A percentile compares a stretch with the other conserved stretches of the same genome.
Conservation (phyloP, 1,140 invertebrate genomes). For the Trialeurodes vaporariorum region DNA sequence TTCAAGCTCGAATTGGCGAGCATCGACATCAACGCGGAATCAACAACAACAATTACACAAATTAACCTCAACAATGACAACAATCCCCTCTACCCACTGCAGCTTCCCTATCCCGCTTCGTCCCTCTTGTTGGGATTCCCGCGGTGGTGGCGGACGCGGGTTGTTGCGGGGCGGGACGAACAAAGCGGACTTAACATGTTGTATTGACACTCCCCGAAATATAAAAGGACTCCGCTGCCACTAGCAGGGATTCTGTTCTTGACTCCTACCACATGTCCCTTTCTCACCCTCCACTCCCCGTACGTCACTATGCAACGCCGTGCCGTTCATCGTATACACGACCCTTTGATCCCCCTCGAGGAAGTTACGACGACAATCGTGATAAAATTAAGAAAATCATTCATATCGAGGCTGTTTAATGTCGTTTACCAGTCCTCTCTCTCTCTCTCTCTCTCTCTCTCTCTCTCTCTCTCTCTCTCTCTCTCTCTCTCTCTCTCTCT, state of each 20-base stretch:
- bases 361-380: not conserved
- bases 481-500: no score
- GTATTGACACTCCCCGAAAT: not conserved
- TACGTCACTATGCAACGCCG: not conserved
- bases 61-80: not conserved
- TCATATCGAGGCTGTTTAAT: not conserved
- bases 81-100: no score
- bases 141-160: not conserved
- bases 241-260: not conserved
- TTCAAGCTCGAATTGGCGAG: not conserved
- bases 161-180: not conserved
- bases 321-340: not conserved
- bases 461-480: no score
- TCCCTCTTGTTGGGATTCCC: no score
- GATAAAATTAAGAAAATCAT: slow-evolving; percentile 1
- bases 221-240: not conserved
- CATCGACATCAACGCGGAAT: no score
- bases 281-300: not conserved
- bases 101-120: no score
- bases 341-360: not conserved
- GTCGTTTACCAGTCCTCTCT: not conserved
- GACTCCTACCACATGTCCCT: not conserved
- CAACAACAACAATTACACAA: slow-evolving; percentile 1
- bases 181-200: not conserved
- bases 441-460: no score